Evolutionary conservation across 2,888 invertebrate species (phyloP), one percentile per base, ranked within the genome.

Genomic region (Tridacna gigas): DNA sequence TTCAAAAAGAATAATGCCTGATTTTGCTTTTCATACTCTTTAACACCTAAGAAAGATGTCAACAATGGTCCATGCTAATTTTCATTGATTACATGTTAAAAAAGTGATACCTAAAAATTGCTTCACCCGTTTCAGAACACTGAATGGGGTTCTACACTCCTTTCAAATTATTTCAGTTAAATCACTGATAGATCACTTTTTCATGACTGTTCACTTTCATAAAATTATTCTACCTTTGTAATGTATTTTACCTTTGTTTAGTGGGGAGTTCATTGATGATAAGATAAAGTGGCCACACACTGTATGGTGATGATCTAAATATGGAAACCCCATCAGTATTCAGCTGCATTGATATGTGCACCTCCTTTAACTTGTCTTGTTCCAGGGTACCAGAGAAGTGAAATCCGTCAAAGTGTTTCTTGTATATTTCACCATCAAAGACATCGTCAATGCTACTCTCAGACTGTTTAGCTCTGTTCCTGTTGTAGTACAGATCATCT

Each of bases 281-380:
- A 26, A 85, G 51, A 69, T 77, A 82, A 15, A 88, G 18, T 48
- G 85, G 86, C 84, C 84, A 86, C 25, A 82, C 28, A 7, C 77
- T 74, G 9, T 61, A 25, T n/a, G 80, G 80, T 37, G 80, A 65
- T 61, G 77, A 79, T 73, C 83, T 88, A 60, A 87, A 88, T 37
- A 88, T 51, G 22, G 88, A 78, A n/a, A 83, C 84, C 13, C 85
- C 86, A 81, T 88, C 84, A 28, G 86, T 84, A 74, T 79, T 74
- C 3, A 77, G 74, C 15, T 71, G 20, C 25, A 79, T 12, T 51
- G 65, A 65, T 47, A 77, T 77, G 37, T 77, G 67, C 20, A 77
- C 47, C 37, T 77, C 67, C 67, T 77, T 67, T 12, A n/a, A 67
- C 56, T 45, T 67, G 25, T 67, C 47, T 67, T 26, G 47, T 75